phyloP scores from a whole-genome alignment of 2,797 vertebrate species.

The Scomberomorus guttatus region DNA sequence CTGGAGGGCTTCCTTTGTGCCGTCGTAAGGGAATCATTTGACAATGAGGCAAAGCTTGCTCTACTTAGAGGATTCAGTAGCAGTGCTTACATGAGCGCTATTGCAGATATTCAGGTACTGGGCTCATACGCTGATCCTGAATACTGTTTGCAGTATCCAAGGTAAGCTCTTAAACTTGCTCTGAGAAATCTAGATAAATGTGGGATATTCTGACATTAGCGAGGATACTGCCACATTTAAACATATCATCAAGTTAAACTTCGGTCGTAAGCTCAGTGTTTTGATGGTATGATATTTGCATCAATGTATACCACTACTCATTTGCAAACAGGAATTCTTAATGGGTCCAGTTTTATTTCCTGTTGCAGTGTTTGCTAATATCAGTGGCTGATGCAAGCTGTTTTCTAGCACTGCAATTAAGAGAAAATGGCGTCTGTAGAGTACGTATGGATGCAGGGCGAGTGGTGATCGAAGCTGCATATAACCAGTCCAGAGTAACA shows the following conservation, averaged over 20 bases:
- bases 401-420: slow-evolving; percentile 24
- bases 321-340: neutral
- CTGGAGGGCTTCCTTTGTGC: slow-evolving; percentile 9
- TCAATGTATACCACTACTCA: neutral
- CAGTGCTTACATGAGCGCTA: slow-evolving; percentile 38
- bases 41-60: slow-evolving; percentile 52
- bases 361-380: neutral
- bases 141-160: neutral
- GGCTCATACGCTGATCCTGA: slow-evolving; percentile 22
- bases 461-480: slow-evolving; percentile 11
- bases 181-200: neutral
- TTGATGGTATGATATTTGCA: neutral
- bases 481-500: slow-evolving; percentile 10
- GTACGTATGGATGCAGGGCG: neutral
- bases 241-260: neutral
- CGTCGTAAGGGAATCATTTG: slow-evolving; percentile 26
- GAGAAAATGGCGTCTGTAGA: neutral
- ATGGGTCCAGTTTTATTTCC: slow-evolving; percentile 17
- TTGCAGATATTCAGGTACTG: slow-evolving; percentile 26
- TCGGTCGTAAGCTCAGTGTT: neutral
- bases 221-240: neutral
- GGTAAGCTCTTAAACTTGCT: slow-evolving; percentile 25
- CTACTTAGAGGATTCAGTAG: slow-evolving; percentile 42
- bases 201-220: slow-evolving; percentile 8
- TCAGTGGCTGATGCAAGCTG: slow-evolving; percentile 18